Conservation (phyloP, 2,113 vertebrate genomes). For the Nothoprocta pentlandii region DNA sequence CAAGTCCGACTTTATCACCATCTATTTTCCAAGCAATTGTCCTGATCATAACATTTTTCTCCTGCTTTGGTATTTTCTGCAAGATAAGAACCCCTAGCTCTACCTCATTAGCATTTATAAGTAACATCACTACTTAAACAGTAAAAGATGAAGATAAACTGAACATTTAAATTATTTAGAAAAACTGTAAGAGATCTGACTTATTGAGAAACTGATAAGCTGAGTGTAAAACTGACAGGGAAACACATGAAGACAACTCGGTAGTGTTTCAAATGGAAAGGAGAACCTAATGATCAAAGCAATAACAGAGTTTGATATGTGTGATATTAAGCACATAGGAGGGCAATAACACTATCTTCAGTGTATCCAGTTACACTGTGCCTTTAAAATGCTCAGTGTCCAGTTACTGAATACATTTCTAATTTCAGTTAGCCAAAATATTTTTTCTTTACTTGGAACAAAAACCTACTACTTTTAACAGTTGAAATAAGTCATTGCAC, state of each 20-base stretch:
- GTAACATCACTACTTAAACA: neutral
- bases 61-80: neutral
- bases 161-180: conserved; percentile 10
- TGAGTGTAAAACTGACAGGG: neutral
- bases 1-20: neutral
- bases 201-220: neutral
- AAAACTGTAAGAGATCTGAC: neutral
- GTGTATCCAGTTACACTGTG: neutral
- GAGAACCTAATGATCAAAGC: neutral
- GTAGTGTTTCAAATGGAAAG: conserved; percentile 27
- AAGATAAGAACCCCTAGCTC: neutral
- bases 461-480: neutral
- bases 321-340: neutral
- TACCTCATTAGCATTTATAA: neutral
- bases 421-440: neutral
- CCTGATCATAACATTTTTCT: neutral
- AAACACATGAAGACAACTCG: conserved; percentile 16
- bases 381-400: neutral
- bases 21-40: neutral
- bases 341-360: neutral
- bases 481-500: neutral
- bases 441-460: neutral
- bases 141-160: neutral
- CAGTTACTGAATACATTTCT: neutral
- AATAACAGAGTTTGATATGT: neutral